Evolutionary conservation across 2,113 vertebrate genomes (phyloP).

Genomic region (Burhinus bistriatus): DNA sequence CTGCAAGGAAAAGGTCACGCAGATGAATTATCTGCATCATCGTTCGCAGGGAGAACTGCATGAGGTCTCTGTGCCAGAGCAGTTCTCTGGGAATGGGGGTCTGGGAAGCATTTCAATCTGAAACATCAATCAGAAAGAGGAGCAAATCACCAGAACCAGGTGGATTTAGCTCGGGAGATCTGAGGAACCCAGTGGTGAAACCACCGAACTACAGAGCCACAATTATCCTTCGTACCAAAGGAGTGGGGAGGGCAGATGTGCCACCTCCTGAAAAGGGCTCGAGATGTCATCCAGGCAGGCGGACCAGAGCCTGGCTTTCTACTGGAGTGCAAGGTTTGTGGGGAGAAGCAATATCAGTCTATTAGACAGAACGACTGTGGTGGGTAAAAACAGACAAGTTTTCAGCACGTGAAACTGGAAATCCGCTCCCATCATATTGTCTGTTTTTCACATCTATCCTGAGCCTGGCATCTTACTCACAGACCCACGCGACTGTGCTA

Average conservation of each 20-base stretch:
- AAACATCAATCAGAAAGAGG: not conserved
- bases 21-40: constrained; percentile 44
- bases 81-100: not conserved
- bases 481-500: not conserved
- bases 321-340: not conserved
- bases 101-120: constrained; percentile 18
- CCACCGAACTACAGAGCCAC: accelerated
- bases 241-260: not conserved
- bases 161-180: not conserved
- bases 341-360: not conserved
- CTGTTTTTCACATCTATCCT: not conserved
- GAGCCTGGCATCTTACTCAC: not conserved
- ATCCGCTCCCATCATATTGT: not conserved
- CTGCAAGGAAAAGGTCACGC: constrained; percentile 47
- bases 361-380: not conserved
- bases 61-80: not conserved
- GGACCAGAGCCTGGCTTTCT: not conserved
- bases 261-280: not conserved
- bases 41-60: not conserved
- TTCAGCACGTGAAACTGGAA: not conserved
- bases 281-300: not conserved
- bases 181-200: not conserved
- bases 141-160: not conserved
- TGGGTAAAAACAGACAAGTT: not conserved
- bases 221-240: not conserved